Conservation (phyloP, 2,113 vertebrate species). For the Entelurus aequoreus region DNA sequence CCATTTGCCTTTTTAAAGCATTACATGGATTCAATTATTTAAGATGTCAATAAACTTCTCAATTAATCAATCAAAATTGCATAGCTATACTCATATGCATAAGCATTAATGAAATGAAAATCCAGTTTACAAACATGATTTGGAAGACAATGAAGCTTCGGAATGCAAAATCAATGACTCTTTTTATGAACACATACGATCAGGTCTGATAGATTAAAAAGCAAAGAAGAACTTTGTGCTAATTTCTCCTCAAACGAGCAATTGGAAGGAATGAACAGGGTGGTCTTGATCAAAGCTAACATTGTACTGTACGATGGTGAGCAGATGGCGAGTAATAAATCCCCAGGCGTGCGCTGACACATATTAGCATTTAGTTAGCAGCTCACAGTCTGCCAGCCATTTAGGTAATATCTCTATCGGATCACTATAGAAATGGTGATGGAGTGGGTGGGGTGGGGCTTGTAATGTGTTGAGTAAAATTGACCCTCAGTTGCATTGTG, state of each 20-base stretch:
- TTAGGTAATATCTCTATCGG: constrained; percentile 77
- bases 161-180: constrained; percentile 57
- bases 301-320: constrained; percentile 75
- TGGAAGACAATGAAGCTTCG: constrained; percentile 35
- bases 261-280: constrained; percentile 72
- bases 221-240: constrained; percentile 51
- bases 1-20: too few species aligned
- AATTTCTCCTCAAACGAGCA: constrained; percentile 68
- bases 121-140: background rate
- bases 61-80: too few species aligned
- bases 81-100: too few species aligned
- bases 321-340: constrained; percentile 79
- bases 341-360: constrained; percentile 71
- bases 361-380: constrained; percentile 79
- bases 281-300: constrained; percentile 78
- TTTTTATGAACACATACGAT: constrained; percentile 48
- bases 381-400: constrained; percentile 76
- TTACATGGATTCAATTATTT: too few species aligned
- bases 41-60: too few species aligned
- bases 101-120: too few species aligned
- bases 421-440: constrained; percentile 76
- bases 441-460: constrained; percentile 59
- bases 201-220: constrained; percentile 47
- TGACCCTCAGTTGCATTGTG: constrained; percentile 42
- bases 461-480: constrained; percentile 46